Percentiles rank a stretch among this genome's conserved stretches.
Conservation (phyloP, 2,888 invertebrate genomes). For the Hemaris fuciformis region DNA sequence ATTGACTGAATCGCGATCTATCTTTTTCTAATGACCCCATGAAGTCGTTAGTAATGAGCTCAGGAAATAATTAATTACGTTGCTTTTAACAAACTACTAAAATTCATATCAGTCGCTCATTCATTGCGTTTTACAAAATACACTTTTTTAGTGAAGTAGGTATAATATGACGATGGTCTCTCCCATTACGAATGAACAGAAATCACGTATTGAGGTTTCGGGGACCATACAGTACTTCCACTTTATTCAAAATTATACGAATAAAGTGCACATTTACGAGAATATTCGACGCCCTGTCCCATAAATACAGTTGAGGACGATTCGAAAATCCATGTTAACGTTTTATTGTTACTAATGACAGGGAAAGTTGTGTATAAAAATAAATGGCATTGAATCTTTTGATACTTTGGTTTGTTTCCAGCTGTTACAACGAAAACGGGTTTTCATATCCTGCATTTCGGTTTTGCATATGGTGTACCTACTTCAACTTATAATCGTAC, state of each 20-base stretch:
- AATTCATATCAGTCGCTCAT: too few species aligned
- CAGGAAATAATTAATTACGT: too few species aligned
- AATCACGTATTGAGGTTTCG: constrained; percentile 14
- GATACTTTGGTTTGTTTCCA: too few species aligned
- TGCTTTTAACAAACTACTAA: too few species aligned
- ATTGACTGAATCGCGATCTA: too few species aligned
- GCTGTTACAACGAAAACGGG: too few species aligned
- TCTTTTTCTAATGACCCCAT: too few species aligned
- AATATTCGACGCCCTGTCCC: neutral
- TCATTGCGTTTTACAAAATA: too few species aligned
- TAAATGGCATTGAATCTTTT: neutral
- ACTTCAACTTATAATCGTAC: too few species aligned
- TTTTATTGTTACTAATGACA: neutral
- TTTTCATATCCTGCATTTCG: too few species aligned
- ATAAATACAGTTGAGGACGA: neutral
- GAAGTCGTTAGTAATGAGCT: too few species aligned
- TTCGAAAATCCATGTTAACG: neutral
- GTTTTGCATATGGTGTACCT: too few species aligned
- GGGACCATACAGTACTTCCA: constrained; percentile 16
- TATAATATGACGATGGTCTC: neutral
- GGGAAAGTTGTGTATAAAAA: neutral
- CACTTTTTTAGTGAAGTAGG: neutral
- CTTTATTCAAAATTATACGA: constrained; percentile 4
- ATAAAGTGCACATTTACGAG: neutral
- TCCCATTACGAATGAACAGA: neutral